Evolutionary conservation across 1,140 invertebrate species (phyloP).

Genomic region (Drosophila ohnishii): DNA sequence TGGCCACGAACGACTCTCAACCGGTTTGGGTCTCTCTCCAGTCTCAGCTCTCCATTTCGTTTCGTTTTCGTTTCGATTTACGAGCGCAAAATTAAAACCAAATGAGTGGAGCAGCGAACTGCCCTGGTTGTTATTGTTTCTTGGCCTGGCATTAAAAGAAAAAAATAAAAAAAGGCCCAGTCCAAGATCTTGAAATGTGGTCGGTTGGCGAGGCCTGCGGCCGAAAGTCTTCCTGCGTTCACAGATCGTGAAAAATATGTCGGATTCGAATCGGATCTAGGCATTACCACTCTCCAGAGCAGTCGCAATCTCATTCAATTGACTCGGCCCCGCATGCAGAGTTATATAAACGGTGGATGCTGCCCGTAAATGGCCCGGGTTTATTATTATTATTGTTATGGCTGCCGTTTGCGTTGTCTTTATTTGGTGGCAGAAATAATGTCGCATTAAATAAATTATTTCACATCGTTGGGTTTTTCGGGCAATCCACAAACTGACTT

Average conservation of each 20-base stretch:
- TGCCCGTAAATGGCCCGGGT: constrained; percentile 65
- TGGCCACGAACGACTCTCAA: constrained; percentile 30
- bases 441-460: constrained; percentile 76
- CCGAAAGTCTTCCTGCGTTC: constrained; percentile 53
- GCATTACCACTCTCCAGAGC: constrained; percentile 16
- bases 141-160: constrained; percentile 33
- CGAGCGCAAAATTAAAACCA: constrained; percentile 74
- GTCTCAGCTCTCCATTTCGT: constrained; percentile 62
- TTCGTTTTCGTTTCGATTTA: constrained; percentile 82
- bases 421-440: constrained; percentile 72
- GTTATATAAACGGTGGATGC: constrained; percentile 48
- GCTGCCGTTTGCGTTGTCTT: constrained; percentile 67
- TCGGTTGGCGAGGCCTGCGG: constrained; percentile 27
- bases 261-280: constrained; percentile 18
- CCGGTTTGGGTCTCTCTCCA: constrained; percentile 40
- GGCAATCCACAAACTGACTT: constrained; percentile 50
- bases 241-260: constrained; percentile 27
- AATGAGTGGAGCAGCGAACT: constrained; percentile 67
- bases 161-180: constrained; percentile 1
- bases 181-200: constrained; percentile 61
- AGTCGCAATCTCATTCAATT: constrained; percentile 35
- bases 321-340: constrained; percentile 16
- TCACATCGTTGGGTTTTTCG: constrained; percentile 48
- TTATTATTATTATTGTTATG: constrained; percentile 59
- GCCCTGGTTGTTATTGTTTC: constrained; percentile 57